phyloP scores from a whole-genome alignment of 2,888 invertebrate species.

The Ophraella communa region DNA sequence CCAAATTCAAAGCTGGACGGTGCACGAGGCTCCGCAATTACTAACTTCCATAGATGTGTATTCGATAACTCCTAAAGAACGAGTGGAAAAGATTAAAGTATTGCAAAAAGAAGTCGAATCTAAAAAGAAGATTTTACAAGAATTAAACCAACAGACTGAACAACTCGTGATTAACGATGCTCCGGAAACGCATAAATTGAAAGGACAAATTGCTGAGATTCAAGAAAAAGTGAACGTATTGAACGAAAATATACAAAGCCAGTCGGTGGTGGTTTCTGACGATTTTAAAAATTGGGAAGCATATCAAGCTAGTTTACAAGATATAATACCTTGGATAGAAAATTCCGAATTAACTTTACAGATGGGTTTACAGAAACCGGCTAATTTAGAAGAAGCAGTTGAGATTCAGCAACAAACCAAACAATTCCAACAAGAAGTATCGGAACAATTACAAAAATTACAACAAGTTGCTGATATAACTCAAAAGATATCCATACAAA shows the following conservation, averaged over 20 bases:
- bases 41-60: slow-evolving; percentile 78
- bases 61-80: slow-evolving; percentile 83
- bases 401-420: slow-evolving; percentile 75
- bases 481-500: slow-evolving; percentile 77
- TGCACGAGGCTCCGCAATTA: slow-evolving; percentile 76
- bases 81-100: slow-evolving; percentile 76
- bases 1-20: slow-evolving; percentile 81
- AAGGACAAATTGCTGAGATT: slow-evolving; percentile 76
- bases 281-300: slow-evolving; percentile 86
- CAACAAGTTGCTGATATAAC: slow-evolving; percentile 77
- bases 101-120: slow-evolving; percentile 79
- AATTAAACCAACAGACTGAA: slow-evolving; percentile 74
- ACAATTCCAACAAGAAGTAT: slow-evolving; percentile 79
- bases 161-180: slow-evolving; percentile 72
- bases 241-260: slow-evolving; percentile 77
- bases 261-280: slow-evolving; percentile 76
- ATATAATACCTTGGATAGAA: slow-evolving; percentile 88
- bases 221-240: slow-evolving; percentile 79
- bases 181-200: slow-evolving; percentile 76
- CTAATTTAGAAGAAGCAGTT: slow-evolving; percentile 80
- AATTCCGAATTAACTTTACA: slow-evolving; percentile 83
- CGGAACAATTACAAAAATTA: slow-evolving; percentile 75
- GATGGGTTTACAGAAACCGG: slow-evolving; percentile 75
- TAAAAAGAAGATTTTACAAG: slow-evolving; percentile 75
- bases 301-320: slow-evolving; percentile 79